These are phyloP conservation scores for Amphipyra tragopoginis DNA, from an alignment of 2,888 invertebrate genomes.

Conservation along the genomic window DNA sequence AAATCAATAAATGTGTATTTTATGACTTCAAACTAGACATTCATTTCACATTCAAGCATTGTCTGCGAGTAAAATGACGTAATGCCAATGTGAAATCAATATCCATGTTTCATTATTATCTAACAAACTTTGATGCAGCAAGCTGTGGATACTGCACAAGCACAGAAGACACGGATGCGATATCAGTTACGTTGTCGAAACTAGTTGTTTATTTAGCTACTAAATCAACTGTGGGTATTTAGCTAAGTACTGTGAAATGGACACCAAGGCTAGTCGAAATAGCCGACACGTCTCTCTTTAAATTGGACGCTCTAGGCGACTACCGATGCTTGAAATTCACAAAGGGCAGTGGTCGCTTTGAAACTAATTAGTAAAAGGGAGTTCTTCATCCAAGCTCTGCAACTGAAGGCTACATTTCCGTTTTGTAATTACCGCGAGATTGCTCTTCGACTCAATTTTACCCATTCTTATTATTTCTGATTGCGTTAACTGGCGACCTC, in stretches of 20 bases:
- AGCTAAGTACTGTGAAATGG: constrained; percentile 78
- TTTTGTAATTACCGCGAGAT: constrained; percentile 65
- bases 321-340: constrained; percentile 86
- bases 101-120: constrained; percentile 55
- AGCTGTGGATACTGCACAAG: constrained; percentile 88
- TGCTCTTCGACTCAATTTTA: constrained; percentile 58
- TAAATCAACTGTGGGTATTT: constrained; percentile 75
- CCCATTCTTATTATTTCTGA: constrained; percentile 39
- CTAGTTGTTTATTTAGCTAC: constrained; percentile 79
- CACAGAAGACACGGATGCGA: constrained; percentile 77
- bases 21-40: constrained; percentile 52
- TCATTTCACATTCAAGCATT: constrained; percentile 57
- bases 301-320: constrained; percentile 79
- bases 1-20: constrained; percentile 39
- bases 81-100: constrained; percentile 67
- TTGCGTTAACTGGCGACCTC: constrained; percentile 36
- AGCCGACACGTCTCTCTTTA: constrained; percentile 82
- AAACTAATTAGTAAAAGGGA: constrained; percentile 86
- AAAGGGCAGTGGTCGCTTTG: constrained; percentile 87
- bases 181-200: constrained; percentile 66
- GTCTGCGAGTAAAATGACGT: not conserved
- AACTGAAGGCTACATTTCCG: constrained; percentile 83
- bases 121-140: constrained; percentile 88
- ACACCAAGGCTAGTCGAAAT: constrained; percentile 77
- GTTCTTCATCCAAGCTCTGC: constrained; percentile 78